phyloP scores from a whole-genome alignment of 2,113 vertebrate species.

The Periophthalmus modestus region DNA sequence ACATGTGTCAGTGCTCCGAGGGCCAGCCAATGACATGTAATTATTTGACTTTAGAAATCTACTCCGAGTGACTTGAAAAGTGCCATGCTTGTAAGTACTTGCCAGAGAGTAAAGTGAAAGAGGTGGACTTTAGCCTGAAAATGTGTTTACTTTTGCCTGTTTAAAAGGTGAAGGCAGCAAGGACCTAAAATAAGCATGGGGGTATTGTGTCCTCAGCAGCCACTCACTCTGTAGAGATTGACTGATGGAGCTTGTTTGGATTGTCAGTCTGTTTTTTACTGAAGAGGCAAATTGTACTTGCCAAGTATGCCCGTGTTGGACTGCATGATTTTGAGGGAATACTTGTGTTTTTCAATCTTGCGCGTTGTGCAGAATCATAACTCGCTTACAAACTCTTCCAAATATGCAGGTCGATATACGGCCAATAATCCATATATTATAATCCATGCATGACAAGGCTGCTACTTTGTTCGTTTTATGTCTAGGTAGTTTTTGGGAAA shows the following conservation, averaged over 20 bases:
- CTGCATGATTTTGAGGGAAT: background rate
- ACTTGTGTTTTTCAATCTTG: background rate
- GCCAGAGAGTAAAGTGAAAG: conserved; percentile 24
- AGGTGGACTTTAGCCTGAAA: conserved; percentile 48
- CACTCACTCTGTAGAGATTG: conserved; percentile 41
- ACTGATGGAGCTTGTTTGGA: conserved; percentile 33
- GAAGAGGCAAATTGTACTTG: conserved; percentile 10
- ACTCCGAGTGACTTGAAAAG: conserved; percentile 28
- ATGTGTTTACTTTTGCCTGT: conserved; percentile 47
- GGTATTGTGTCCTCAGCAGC: conserved; percentile 46
- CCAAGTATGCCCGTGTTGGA: background rate
- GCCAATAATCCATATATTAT: too few species aligned
- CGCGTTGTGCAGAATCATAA: background rate
- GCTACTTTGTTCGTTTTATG: too few species aligned
- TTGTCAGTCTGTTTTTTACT: conserved; percentile 30
- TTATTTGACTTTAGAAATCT: conserved; percentile 52
- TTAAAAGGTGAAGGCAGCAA: conserved; percentile 38
- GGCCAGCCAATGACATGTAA: conserved; percentile 50
- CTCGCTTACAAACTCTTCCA: background rate
- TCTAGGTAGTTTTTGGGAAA: too few species aligned
- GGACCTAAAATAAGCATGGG: conserved; percentile 38
- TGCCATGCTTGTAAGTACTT: conserved; percentile 46
- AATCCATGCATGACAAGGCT: too few species aligned
- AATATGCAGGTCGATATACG: background rate
- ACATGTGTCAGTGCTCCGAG: conserved; percentile 42